phyloP scores from a whole-genome alignment of 1,140 invertebrate species.

The Camponotus floridanus region DNA sequence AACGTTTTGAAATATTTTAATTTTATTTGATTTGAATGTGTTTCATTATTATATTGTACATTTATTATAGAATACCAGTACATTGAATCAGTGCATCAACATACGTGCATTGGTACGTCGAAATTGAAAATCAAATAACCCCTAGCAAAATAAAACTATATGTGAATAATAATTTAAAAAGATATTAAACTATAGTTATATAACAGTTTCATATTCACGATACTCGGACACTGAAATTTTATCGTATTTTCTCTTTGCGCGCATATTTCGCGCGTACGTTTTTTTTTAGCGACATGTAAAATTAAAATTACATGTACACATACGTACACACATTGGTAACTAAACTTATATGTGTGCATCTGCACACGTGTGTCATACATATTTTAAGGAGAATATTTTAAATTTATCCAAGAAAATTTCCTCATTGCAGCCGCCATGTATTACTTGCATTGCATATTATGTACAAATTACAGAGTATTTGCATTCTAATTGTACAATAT shows the following conservation, averaged over 20 bases:
- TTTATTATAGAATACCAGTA: conserved; percentile 45
- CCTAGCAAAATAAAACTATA: conserved; percentile 31
- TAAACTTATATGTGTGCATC: no score
- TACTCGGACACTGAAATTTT: neutral
- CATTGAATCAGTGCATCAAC: conserved; percentile 10
- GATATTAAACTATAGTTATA: conserved; percentile 2
- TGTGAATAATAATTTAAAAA: neutral
- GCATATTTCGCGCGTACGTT: neutral
- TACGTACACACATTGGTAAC: no score
- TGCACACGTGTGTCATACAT: neutral
- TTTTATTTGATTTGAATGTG: neutral
- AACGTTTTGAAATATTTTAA: conserved; percentile 40
- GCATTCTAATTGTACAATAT: conserved; percentile 22
- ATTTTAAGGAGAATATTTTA: neutral
- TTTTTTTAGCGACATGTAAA: neutral
- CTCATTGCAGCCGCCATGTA: neutral
- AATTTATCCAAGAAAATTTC: neutral
- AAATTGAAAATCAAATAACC: conserved; percentile 9
- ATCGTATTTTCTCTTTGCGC: neutral
- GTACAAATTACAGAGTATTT: neutral
- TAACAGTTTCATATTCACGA: neutral
- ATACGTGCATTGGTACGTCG: neutral
- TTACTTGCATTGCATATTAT: neutral
- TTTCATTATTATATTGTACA: neutral
- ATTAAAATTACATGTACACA: neutral